Percentiles rank a stretch among this genome's conserved stretches.
phyloP scores from a whole-genome alignment of 2,888 invertebrate species.

The Tipula lateralis region DNA sequence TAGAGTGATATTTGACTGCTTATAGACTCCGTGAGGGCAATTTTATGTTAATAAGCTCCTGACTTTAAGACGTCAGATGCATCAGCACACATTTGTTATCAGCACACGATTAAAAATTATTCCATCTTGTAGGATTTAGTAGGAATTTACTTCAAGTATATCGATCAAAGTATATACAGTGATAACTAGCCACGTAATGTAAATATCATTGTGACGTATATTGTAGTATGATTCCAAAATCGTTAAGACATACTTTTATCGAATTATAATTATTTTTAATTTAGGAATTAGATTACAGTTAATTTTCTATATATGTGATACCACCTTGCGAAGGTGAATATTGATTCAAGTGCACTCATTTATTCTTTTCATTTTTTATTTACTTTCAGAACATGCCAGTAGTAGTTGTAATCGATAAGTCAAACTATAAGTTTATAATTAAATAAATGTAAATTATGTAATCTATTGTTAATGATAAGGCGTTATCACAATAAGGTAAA shows the following conservation, averaged over 20 bases:
- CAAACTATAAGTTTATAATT: constrained; percentile 11
- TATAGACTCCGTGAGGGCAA: too few species aligned
- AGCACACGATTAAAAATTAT: too few species aligned
- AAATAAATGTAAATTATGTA: not conserved
- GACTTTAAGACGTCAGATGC: too few species aligned
- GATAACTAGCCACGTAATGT: too few species aligned
- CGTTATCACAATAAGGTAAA: not conserved
- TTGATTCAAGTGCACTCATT: not conserved
- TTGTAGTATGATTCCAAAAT: too few species aligned
- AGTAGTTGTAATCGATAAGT: not conserved
- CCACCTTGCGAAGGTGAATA: not conserved
- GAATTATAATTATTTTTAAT: not conserved
- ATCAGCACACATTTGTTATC: too few species aligned
- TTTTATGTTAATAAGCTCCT: too few species aligned
- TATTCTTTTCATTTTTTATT: not conserved
- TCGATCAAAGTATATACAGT: too few species aligned
- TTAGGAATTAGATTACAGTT: not conserved
- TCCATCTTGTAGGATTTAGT: too few species aligned
- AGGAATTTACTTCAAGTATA: too few species aligned
- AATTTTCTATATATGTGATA: not conserved
- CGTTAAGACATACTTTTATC: not conserved
- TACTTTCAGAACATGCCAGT: not conserved
- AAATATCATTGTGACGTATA: too few species aligned
- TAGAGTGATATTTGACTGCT: too few species aligned
- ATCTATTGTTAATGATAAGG: not conserved